Evolutionary conservation across 2,888 invertebrate species (phyloP).

Genomic region (Venusia cambrica): DNA sequence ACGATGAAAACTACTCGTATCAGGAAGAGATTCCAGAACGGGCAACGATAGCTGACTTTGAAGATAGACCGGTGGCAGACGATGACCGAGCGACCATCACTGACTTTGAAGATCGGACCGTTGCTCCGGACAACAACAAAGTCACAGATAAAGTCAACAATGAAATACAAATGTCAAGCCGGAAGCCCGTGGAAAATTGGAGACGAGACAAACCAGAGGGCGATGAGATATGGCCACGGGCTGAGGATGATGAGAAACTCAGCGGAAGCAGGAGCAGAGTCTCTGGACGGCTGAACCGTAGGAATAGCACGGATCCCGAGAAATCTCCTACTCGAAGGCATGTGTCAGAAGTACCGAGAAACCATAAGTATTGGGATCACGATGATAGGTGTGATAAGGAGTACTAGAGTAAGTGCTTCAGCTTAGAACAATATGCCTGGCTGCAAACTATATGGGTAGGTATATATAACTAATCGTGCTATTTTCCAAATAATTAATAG

Average conservation of each 20-base stretch:
- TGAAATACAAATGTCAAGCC: conserved; percentile 54
- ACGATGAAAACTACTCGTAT: no score
- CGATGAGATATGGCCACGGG: conserved; percentile 58
- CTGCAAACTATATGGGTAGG: background rate
- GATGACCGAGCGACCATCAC: conserved; percentile 18
- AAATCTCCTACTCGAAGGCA: conserved; percentile 54
- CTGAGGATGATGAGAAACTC: conserved; percentile 39
- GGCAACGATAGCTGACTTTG: no score
- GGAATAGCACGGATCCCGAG: conserved; percentile 51
- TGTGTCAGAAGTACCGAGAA: conserved; percentile 65
- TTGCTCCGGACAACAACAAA: conserved; percentile 23
- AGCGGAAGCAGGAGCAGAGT: conserved; percentile 45
- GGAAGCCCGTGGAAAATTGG: conserved; percentile 64
- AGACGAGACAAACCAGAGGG: conserved; percentile 57
- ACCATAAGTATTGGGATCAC: conserved; percentile 73
- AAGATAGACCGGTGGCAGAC: conserved; percentile 14
- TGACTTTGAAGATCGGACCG: conserved; percentile 14
- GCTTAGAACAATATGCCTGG: background rate
- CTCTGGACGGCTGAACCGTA: conserved; percentile 39
- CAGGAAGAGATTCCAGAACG: no score
- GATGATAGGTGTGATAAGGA: conserved; percentile 72
- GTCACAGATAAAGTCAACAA: conserved; percentile 55
- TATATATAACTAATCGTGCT: no score
- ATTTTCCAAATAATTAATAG: no score
- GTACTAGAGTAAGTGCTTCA: conserved; percentile 61